Conservation (phyloP, 2,113 vertebrate species). For the Bos taurus region DNA sequence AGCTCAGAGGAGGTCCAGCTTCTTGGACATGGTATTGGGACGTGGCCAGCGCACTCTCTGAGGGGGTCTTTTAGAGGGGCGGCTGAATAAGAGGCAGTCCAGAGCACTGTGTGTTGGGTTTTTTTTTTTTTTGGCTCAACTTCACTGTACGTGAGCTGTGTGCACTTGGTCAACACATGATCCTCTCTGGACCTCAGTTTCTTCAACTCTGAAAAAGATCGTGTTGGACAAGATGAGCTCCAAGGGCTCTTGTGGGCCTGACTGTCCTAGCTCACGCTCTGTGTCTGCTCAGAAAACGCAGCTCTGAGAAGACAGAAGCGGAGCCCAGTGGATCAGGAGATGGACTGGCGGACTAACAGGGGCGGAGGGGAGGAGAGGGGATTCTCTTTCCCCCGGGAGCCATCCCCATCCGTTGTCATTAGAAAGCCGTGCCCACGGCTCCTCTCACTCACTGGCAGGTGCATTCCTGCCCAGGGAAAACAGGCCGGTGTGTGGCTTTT, state of each 20-base stretch:
- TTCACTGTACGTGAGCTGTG: not conserved
- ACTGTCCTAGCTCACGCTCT: not conserved
- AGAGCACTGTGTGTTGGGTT: fast-evolving
- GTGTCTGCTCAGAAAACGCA: not conserved
- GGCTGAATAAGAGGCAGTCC: not conserved
- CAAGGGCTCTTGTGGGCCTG: not conserved
- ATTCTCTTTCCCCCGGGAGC: not conserved
- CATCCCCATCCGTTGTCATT: fast-evolving
- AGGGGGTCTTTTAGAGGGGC: fast-evolving
- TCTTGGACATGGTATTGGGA: not conserved
- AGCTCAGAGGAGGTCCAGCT: not conserved
- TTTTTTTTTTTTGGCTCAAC: not conserved
- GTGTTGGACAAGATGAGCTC: not conserved
- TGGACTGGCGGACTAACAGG: too few relatives aligned
- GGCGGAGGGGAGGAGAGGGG: not conserved
- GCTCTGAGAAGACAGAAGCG: not conserved
- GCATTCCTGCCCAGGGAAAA: not conserved
- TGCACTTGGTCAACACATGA: not conserved
- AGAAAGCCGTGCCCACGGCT: not conserved
- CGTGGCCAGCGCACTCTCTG: fast-evolving
- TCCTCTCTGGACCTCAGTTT: not conserved
- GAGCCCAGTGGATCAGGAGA: not conserved
- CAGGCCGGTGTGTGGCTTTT: not conserved
- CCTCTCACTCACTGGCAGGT: not conserved
- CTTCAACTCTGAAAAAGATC: not conserved